Base-by-base conservation (phyloP, 1,140 invertebrate genomes). In the Radopholus similis region DNA sequence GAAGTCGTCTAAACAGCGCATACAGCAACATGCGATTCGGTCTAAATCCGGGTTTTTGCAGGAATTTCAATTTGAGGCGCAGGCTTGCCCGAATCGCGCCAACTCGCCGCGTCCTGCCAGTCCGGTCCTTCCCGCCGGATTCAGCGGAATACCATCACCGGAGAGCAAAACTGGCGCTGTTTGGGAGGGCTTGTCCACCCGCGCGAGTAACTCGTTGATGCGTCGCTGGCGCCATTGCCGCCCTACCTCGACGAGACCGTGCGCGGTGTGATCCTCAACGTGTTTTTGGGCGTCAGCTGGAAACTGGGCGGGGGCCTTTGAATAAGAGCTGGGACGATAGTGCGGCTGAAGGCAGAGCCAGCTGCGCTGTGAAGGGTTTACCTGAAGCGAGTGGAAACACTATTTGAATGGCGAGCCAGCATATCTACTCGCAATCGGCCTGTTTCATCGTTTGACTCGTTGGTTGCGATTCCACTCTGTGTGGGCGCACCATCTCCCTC, bases 1-100 rank as follows among this genome's bases (percentile, higher is more conserved):
- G 21, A 47, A 35, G 23, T 26, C 64, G 59, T 26, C 37, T 37
- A 21, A 74, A 56, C 38, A 74, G 51, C 18, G 74, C 72, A 51
- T 74, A 74, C 26, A 66, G 57, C 30, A 67, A 65, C 8, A 71
- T 18, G 23, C 35, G 44, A 32, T 74, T 74, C 13, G 74, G 58
- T n/a, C n/a, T n/a, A n/a, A n/a, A n/a, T n/a, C n/a, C n/a, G n/a
- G n/a, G n/a, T n/a, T n/a, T n/a, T n/a, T n/a, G n/a, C n/a, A n/a
- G n/a, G n/a, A n/a, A n/a, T n/a, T n/a, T n/a, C n/a, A n/a, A n/a
- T n/a, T n/a, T n/a, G n/a, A n/a, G n/a, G n/a, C n/a, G n/a, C n/a
- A n/a, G n/a, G n/a, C n/a, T n/a, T n/a, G n/a, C 2, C 73, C 73
- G 56, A 76, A 74, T 28, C 64, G 70, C 3, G 68, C 54, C 38